Evolutionary conservation across 2,888 invertebrate species (phyloP).

Genomic region (Exephanes ischioxanthus): DNA sequence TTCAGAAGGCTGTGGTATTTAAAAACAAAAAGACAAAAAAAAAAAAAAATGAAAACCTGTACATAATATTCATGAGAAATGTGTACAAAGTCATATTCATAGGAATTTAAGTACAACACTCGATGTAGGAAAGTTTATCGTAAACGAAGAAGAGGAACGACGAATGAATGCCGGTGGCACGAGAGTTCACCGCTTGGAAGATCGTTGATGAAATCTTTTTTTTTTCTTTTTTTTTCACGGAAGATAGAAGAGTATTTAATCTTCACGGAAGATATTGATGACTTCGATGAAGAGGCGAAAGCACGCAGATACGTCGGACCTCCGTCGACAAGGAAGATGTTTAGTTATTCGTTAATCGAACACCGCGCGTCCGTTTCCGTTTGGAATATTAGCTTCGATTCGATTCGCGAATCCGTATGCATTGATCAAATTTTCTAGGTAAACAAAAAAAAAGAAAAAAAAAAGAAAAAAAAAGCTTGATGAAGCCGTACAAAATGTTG

Average conservation of each 20-base stretch:
- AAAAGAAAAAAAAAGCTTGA: neutral
- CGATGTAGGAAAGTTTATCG: conserved; percentile 15
- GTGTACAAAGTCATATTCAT: conserved; percentile 37
- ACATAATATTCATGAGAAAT: conserved; percentile 43
- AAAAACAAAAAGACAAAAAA: conserved; percentile 44
- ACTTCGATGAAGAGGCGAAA: neutral
- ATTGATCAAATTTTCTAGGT: conserved; percentile 10
- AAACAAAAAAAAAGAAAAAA: neutral
- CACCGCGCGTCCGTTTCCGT: neutral
- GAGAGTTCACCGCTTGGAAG: conserved; percentile 21
- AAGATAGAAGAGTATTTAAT: conserved; percentile 17
- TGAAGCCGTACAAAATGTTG: conserved; percentile 55
- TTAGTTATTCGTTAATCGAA: conserved; percentile 3
- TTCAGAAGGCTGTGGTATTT: conserved; percentile 74
- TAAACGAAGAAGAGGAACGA: conserved; percentile 16
- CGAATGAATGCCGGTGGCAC: conserved; percentile 9
- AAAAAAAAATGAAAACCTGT: conserved; percentile 15
- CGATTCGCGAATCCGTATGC: conserved; percentile 18
- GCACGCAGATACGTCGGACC: neutral
- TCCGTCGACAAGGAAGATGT: conserved; percentile 41
- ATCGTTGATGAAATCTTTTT: conserved; percentile 19
- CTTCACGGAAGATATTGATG: conserved; percentile 21
- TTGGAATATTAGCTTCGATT: conserved; percentile 1
- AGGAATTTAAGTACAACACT: conserved; percentile 15
- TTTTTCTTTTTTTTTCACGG: conserved; percentile 29